These are phyloP conservation scores for Lasioglossum villosulum DNA, from an alignment of 2,888 invertebrate genomes.

Conservation along the genomic window DNA sequence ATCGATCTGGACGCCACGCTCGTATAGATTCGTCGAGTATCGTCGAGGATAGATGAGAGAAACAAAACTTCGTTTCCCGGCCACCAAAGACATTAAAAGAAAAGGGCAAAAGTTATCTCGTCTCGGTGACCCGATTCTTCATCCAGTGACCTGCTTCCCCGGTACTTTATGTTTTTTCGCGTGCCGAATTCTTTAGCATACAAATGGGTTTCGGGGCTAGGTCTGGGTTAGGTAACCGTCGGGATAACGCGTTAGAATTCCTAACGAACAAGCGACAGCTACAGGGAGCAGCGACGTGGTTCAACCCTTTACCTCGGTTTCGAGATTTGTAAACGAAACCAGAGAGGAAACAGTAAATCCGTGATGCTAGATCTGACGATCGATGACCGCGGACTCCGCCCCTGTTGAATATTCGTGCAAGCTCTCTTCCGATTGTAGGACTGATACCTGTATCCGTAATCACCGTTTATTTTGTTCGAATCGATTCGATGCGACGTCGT, in stretches of 20 bases:
- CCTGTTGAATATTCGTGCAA: constrained; percentile 33
- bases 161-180: constrained; percentile 21
- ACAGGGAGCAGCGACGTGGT: background rate
- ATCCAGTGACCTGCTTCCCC: constrained; percentile 43
- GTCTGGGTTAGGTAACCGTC: constrained; percentile 5
- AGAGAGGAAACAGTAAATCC: constrained; percentile 14
- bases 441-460: background rate
- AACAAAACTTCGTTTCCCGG: constrained; percentile 37
- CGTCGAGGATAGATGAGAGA: background rate
- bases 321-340: constrained; percentile 12
- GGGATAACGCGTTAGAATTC: constrained; percentile 12
- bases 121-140: constrained; percentile 58
- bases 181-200: constrained; percentile 42
- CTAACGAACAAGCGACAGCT: background rate
- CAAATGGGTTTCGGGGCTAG: constrained; percentile 8
- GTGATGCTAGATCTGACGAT: constrained; percentile 17
- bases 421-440: background rate
- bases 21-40: background rate
- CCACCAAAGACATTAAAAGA: constrained; percentile 36
- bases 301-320: background rate
- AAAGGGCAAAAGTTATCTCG: constrained; percentile 52
- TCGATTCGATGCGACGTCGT: background rate
- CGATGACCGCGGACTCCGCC: constrained; percentile 15
- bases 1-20: background rate
- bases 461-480: constrained; percentile 6